Evolutionary conservation across 2,797 vertebrate genomes (phyloP).

Genomic region (Dicrostonyx torquatus): DNA sequence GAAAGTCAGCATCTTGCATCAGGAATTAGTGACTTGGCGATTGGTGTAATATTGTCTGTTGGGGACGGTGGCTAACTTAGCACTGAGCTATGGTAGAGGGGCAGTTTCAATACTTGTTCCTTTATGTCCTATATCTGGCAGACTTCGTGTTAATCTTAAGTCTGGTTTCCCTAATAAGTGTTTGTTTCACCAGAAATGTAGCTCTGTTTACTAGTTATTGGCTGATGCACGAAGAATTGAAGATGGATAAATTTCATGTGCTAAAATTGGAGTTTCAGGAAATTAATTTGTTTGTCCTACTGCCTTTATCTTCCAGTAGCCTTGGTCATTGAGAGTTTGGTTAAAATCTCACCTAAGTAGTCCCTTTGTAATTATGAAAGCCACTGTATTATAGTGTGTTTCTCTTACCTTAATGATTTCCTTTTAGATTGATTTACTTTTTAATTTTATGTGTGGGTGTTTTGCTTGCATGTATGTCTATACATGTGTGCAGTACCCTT

Average conservation of each 20-base stretch:
- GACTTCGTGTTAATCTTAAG: background rate
- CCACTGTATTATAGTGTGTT: background rate
- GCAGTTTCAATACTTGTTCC: background rate
- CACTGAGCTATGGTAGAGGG: background rate
- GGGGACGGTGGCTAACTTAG: background rate
- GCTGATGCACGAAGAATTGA: background rate
- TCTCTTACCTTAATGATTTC: background rate
- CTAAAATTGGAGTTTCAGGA: constrained; percentile 34
- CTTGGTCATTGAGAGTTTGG: background rate
- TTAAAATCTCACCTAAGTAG: background rate
- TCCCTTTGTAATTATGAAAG: background rate
- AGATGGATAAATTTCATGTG: constrained; percentile 23
- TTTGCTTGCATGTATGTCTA: background rate
- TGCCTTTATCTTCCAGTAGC: background rate
- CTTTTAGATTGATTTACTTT: background rate
- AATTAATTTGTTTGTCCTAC: background rate
- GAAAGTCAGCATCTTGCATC: background rate
- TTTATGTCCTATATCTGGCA: background rate
- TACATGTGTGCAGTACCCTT: background rate
- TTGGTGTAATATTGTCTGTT: background rate
- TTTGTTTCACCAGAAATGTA: background rate
- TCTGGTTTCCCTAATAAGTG: constrained; percentile 6
- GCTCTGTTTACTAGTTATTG: constrained; percentile 15
- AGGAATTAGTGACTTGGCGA: background rate
- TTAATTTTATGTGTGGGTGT: background rate